Percentiles rank a stretch among this genome's conserved stretches.
Conservation (phyloP, 2,113 vertebrate genomes). For the Mobula birostris region DNA sequence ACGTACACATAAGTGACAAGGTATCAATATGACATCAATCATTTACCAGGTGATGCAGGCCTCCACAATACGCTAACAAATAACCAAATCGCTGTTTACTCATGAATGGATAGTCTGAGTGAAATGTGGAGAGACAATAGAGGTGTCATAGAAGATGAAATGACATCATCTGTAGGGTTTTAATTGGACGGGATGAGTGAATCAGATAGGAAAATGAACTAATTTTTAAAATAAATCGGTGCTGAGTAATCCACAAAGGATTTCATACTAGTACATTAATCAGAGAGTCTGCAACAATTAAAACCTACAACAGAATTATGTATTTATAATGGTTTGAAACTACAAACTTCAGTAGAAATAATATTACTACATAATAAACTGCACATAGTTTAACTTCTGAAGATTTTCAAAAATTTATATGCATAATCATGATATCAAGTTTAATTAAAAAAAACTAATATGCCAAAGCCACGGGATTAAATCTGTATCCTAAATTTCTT, state of each 20-base stretch:
- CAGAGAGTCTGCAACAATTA: background rate
- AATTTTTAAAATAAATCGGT: background rate
- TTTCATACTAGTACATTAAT: background rate
- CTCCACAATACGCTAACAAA: no score
- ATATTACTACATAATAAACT: background rate
- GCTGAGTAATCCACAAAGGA: background rate
- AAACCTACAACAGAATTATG: no score
- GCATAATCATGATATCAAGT: background rate
- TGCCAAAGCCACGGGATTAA: no score
- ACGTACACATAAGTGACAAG: no score
- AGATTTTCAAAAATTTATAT: background rate
- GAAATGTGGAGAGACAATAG: no score
- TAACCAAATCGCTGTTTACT: no score
- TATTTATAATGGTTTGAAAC: background rate
- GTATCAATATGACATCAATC: no score
- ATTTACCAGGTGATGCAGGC: no score
- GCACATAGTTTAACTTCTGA: background rate
- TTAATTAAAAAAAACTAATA: background rate
- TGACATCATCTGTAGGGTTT: no score
- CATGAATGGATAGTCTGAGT: no score
- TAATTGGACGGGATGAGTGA: no score
- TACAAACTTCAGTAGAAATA: background rate
- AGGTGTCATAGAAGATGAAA: no score
- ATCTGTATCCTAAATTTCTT: fast-evolving
- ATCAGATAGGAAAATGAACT: background rate